Evolutionary conservation across 2,888 invertebrate genomes (phyloP), one percentile per base, ranked within the genome.

Genomic region (Agrochola circellaris): DNA sequence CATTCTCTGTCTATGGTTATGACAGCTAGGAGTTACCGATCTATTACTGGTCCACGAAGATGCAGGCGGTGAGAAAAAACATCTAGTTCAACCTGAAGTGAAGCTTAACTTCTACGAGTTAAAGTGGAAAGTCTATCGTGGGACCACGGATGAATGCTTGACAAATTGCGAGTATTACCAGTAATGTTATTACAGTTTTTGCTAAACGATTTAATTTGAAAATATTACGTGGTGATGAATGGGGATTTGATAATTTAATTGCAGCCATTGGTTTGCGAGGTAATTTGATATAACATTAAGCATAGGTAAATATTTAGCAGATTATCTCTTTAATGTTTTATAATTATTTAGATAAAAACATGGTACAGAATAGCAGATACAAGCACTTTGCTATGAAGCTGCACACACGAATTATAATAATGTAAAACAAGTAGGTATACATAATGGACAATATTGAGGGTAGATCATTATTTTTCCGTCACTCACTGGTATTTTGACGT

Each of bases 171-270:
- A 48, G 34, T 26, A 58, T 71, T 61, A 56, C 69, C 15, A 51
- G 81, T 73, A 73, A 69, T 78, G 60, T 23, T 56, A 58, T 26
- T 42, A 62, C n/a, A 61, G 70, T 84, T 82, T 83, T 84, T 82
- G 42, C 20, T 51, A 26, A 69, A 71, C 23, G 60, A 64, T 64
- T 74, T 71, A 62, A 68, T 70, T 65, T 61, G 5, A 60, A 73
- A 30, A 42, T 68, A 72, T 83, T 78, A 65, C 15, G 62, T 54
- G 30, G 4, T 83, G 30, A 65, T 78, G 51, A 64, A 82, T 81
- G 54, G 17, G 0, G 15, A 20, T 66, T 68, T 26, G 1, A 69
- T 78, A 72, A 65, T 42, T 48, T 65, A 42, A 68, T 72, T 54
- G 17, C 26, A 66, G 56, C 13, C 34, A 82, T 77, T 81, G 23